Evolutionary conservation across 2,797 vertebrate species (phyloP), one percentile per base, ranked within the genome.

Genomic region (Melanogrammus aeglefinus): DNA sequence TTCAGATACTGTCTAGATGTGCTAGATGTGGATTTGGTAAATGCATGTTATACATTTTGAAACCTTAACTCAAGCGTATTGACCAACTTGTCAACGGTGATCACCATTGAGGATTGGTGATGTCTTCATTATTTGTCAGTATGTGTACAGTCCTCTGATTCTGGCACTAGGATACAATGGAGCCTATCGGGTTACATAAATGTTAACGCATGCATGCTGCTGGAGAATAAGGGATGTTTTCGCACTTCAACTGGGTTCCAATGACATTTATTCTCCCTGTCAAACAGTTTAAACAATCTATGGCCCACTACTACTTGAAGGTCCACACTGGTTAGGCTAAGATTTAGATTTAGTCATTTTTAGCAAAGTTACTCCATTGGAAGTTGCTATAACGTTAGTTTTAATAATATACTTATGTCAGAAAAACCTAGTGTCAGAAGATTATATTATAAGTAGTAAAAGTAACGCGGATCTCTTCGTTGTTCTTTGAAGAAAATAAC

Each of bases 111-210:
- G 33, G 24, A 3, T 36, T 36, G 35, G 35, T 36, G 35, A 36
- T 36, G 81, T 82, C 80, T 75, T 71, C 44, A 36, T 39, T 5
- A 18, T 57, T 16, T 51, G 12, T 10, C 57, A 57, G 7, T 44
- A 63, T n/a, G 35, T 74, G 31, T 76, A 14, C 66, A 74, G 29
- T 31, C 39, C 76, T 76, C 0, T 44, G 24, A 18, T 51, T 24
- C 7, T 27, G 78, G 78, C 81, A 51, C 16, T 6, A 66, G 24
- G 63, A 69, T 27, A 27, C 63, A 7, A 41, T 79, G 21, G 1
- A 76, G 78, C 75, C 75, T 80, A 78, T 80, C 51, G 36, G 70
- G 74, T 71, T 81, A 70, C 51, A 78, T 77, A 78, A 75, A 73
- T 72, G 63, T 69, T 69, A 27, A 27, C 57, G n/a, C 57, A 63